A percentile compares a stretch with the other conserved stretches of the same genome.
These are phyloP conservation scores for Oriolus oriolus DNA, from an alignment of 2,113 vertebrate species.

Conservation along the genomic window DNA sequence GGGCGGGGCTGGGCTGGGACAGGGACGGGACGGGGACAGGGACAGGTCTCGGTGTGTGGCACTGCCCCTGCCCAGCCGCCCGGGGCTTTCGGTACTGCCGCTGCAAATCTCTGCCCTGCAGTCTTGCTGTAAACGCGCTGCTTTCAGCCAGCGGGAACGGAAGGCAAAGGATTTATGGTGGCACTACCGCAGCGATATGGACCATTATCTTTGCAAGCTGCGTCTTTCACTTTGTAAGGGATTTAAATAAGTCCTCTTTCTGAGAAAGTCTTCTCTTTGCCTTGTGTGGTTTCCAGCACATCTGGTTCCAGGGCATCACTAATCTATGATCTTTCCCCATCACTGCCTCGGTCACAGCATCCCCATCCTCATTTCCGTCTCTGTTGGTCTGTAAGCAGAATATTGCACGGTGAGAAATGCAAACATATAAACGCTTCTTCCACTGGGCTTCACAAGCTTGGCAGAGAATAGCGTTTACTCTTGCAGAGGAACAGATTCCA, in stretches of 20 bases:
- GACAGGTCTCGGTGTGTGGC: neutral
- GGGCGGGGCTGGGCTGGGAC: no score
- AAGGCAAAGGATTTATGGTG: neutral
- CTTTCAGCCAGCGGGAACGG: neutral
- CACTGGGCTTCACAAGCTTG: neutral
- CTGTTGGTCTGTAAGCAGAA: neutral
- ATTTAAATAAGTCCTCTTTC: neutral
- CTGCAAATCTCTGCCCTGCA: rapidly evolving
- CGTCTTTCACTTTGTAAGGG: neutral
- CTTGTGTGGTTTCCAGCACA: neutral
- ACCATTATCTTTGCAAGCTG: neutral
- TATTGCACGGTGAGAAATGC: neutral
- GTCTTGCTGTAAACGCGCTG: neutral
- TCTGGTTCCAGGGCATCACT: neutral
- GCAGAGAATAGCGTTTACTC: neutral
- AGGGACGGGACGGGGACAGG: no score
- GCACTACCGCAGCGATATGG: no score
- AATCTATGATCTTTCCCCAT: neutral
- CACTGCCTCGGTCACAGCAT: neutral
- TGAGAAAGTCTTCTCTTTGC: neutral
- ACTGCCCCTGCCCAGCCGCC: neutral
- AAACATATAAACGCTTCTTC: neutral
- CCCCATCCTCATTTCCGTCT: neutral
- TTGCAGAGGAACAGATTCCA: neutral
- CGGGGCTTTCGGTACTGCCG: rapidly evolving